phyloP scores from a whole-genome alignment of 2,113 vertebrate species.

The Gobio gobio region DNA sequence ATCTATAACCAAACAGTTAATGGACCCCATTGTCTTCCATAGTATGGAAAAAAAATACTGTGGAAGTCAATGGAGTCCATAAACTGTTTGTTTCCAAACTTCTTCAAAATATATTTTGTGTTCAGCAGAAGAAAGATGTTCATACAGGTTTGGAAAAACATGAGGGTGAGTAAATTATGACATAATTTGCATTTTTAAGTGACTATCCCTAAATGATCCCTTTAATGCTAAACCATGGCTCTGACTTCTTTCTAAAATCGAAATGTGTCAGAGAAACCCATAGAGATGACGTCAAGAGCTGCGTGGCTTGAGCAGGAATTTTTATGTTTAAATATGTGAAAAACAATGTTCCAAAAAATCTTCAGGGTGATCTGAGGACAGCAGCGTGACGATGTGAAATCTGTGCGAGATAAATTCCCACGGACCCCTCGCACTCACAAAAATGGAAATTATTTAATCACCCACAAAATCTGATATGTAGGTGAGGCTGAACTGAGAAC shows the following conservation, averaged over 20 bases:
- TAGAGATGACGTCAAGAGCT: background rate
- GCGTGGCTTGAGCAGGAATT: background rate
- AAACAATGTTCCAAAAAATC: background rate
- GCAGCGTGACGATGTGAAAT: background rate
- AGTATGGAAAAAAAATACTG: too few species aligned
- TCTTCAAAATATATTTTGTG: too few species aligned
- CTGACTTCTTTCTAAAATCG: background rate
- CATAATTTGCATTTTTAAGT: too few species aligned
- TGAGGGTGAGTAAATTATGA: too few species aligned
- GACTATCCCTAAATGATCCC: too few species aligned
- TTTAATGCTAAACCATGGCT: background rate
- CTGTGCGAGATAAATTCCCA: conserved; percentile 15
- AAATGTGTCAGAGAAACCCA: conserved; percentile 1
- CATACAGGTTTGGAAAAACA: too few species aligned
- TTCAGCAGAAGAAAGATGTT: too few species aligned
- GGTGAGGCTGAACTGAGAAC: conserved; percentile 40
- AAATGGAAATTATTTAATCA: conserved; percentile 8
- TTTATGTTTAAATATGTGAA: background rate
- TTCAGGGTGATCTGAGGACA: conserved; percentile 17
- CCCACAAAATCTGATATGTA: conserved; percentile 25
- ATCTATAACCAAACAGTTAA: too few species aligned
- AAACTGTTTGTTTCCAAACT: too few species aligned
- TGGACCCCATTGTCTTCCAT: too few species aligned
- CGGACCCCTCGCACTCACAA: background rate
- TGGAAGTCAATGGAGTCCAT: too few species aligned